A percentile compares a stretch with the other conserved stretches of the same genome.
phyloP scores from a whole-genome alignment of 2,797 vertebrate species.

The Jordanella pulchra region DNA sequence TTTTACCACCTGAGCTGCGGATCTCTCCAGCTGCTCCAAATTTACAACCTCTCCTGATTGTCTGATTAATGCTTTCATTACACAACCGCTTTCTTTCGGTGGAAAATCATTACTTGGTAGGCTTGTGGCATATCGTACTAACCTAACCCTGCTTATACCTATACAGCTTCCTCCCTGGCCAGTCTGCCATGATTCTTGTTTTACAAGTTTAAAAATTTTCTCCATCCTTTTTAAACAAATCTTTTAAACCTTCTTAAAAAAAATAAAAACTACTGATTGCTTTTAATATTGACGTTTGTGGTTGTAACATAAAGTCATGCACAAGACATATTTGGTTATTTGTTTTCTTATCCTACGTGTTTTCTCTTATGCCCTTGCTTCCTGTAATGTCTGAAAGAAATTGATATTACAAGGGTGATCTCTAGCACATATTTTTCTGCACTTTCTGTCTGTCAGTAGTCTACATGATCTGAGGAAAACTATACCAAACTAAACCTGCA shows the following conservation, averaged over 20 bases:
- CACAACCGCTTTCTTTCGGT: not conserved
- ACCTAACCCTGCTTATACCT: too few species aligned
- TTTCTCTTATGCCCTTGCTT: slow-evolving; percentile 37
- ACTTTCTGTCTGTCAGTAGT: not conserved
- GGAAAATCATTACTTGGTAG: not conserved
- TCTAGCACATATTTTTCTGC: not conserved
- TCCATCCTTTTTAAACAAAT: not conserved
- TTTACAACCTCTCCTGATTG: not conserved
- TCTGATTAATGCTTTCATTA: not conserved
- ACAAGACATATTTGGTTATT: too few species aligned
- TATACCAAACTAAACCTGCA: not conserved
- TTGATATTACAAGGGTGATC: not conserved
- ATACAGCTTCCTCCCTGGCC: too few species aligned
- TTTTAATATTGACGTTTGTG: not conserved
- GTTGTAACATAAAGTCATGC: not conserved
- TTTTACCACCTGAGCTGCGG: not conserved
- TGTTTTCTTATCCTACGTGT: too few species aligned
- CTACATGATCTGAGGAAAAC: not conserved
- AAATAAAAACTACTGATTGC: not conserved
- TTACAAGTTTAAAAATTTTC: not conserved
- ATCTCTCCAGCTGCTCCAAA: not conserved
- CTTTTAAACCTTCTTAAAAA: not conserved
- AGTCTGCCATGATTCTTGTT: too few species aligned
- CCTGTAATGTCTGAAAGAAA: slow-evolving; percentile 21
- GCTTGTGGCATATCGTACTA: too few species aligned